Base-by-base conservation (phyloP, 2,888 invertebrate species). In the Synergus laeviventris region DNA sequence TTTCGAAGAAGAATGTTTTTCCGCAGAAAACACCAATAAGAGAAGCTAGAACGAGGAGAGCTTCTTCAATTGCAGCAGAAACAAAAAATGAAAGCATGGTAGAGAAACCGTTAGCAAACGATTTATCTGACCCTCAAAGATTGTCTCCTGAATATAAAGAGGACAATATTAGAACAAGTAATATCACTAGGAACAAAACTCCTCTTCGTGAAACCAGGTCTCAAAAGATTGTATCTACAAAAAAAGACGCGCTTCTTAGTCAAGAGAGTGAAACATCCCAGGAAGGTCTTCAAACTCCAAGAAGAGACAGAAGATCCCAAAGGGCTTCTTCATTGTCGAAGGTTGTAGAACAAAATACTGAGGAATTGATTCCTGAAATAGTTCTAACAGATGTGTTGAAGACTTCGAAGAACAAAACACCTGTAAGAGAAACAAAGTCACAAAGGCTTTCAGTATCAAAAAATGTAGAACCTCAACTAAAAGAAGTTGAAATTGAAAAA, bases 51-150 rank as follows among this genome's bases (percentile, higher is more conserved):
- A 18, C 62, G n/a, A 62, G 38, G 11, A 62, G 62, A 62, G 62
- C 62, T 62, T 54, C n/a, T 64, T 16, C 60, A 39, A 70, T 18
- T 36, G 11, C 54, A 42, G 5, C 8, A 38, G 64, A 66, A n/a
- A 49, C 21, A 2, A 24, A 21, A 45, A 74, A 38, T 36, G 38
- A 36, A 39, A 24, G 38, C 1, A 18, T n/a, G 24, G 21, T 45
- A 38, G 74, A 73, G 18, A 14, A 70, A 24, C 39, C 79, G 5
- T 75, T 75, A 16, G 76, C 59, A 16, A 61, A 76, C 4, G 70
- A 8, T 73, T 74, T 76, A 18, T 45, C 54, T 80, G 12, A 76
- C 66, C 1, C 61, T 81, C 2, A 80, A 76, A 59, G 18, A 80
- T 4, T 79, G 12, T 59, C 24, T 2, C 12, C 24, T 14, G 59